Evolutionary conservation across 2,888 invertebrate genomes (phyloP).

Genomic region (Eupsilia transversa): DNA sequence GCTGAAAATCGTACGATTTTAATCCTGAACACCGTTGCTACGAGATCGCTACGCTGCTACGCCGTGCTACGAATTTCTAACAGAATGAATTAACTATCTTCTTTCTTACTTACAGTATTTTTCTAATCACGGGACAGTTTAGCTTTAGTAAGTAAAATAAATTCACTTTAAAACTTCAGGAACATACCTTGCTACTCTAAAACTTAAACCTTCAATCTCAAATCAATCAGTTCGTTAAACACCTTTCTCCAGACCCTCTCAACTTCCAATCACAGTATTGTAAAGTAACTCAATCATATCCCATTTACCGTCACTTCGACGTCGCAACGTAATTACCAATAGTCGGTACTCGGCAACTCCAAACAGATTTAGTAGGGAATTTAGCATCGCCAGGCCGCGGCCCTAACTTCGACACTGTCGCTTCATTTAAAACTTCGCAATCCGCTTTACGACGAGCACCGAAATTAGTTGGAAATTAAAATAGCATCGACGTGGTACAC

Average conservation of each 20-base stretch:
- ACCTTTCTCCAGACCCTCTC: constrained; percentile 15
- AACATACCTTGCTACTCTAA: background rate
- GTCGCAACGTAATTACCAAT: constrained; percentile 63
- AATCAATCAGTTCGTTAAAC: constrained; percentile 31
- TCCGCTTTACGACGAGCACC: constrained; percentile 83
- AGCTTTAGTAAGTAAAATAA: background rate
- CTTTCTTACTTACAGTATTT: too few species aligned
- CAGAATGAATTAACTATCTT: too few species aligned
- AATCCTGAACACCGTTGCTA: constrained; percentile 6
- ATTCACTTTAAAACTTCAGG: background rate
- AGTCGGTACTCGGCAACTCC: constrained; percentile 58
- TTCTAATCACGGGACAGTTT: too few species aligned
- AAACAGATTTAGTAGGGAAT: constrained; percentile 69
- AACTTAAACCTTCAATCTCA: background rate
- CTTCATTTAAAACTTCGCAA: constrained; percentile 85
- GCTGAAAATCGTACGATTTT: background rate
- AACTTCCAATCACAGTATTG: constrained; percentile 49
- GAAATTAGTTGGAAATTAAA: constrained; percentile 87
- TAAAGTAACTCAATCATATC: constrained; percentile 60
- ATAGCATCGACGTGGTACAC: constrained; percentile 76
- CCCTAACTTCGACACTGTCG: constrained; percentile 69
- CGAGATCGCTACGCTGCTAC: constrained; percentile 18
- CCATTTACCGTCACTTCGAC: constrained; percentile 58
- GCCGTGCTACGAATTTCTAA: background rate
- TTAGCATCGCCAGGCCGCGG: constrained; percentile 65